Evolutionary conservation across 2,888 invertebrate species (phyloP), one percentile per base, ranked within the genome.

Genomic region (Galerucella calmariensis): DNA sequence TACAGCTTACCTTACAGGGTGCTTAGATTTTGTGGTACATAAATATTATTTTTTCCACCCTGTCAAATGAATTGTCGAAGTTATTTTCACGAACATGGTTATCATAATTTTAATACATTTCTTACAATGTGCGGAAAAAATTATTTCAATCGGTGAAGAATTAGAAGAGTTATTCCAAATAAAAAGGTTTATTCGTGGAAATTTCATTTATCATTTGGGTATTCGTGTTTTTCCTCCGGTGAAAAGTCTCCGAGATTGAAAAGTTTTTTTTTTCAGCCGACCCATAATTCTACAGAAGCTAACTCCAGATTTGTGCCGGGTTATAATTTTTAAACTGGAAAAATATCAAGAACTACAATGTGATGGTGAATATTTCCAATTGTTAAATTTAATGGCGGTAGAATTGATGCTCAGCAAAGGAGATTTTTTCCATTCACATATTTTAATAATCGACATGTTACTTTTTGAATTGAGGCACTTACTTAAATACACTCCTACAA

Each of bases 251-350:
- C 5, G 2, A 56, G n/a, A n/a, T n/a, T n/a, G n/a, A n/a, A n/a
- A n/a, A n/a, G n/a, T 20, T 56, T 20, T 9, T 46, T 69, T 61
- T 77, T 73, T n/a, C 14, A 79, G 79, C 24, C 73, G 73, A 62
- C 68, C 67, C 74, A 81, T 88, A 0, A 87, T 88, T 1, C 81
- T 90, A 1, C 89, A 89, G 3, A 89, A 88, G 75, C 70, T 90
- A 27, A 86, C 85, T 59, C 86, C 87, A 0, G 89, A 90, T 70
- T 84, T 85, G 12, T 85, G 88, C 9, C 85, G 90, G 58, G 86
- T 90, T 0, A 86, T 88, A 83, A 82, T 90, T 1, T 88, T 88
- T 2, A 85, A 89, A 78, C 76, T 89, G 0, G 48, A 67, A 10
- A 81, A 82, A 41, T 69, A 74, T 1, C 27, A 80, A 0, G 82